phyloP scores from a whole-genome alignment of 2,113 vertebrate species.

The Conger conger region DNA sequence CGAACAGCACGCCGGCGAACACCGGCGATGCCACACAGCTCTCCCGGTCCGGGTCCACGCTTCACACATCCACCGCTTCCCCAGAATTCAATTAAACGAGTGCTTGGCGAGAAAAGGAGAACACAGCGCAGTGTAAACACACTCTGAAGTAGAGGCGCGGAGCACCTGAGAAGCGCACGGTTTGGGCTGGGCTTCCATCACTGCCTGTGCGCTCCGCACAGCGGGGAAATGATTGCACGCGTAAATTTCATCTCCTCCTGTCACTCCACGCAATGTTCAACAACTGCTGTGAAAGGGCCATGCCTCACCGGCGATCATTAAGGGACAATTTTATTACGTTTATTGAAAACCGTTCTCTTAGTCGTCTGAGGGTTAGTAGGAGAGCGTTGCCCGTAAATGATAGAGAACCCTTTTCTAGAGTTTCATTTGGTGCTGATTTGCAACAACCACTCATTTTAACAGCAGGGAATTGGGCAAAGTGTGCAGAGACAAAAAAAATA shows the following conservation, averaged over 20 bases:
- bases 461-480: no score
- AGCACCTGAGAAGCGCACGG: not conserved
- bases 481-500: no score
- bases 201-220: not conserved
- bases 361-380: not conserved
- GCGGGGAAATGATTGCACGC: not conserved
- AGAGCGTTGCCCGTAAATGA: not conserved
- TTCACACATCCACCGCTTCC: not conserved
- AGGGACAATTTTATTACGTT: not conserved
- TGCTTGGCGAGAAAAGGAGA: not conserved
- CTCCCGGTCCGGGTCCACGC: no score
- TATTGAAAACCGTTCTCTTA: not conserved
- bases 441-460: no score
- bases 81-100: not conserved
- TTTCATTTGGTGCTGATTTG: no score
- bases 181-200: not conserved
- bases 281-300: not conserved
- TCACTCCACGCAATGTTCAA: not conserved
- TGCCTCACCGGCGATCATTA: not conserved
- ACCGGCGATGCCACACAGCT: not conserved
- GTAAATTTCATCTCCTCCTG: not conserved
- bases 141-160: not conserved
- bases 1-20: not conserved
- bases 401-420: no score
- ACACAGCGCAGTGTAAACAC: no score